Percentiles rank a stretch among this genome's conserved stretches.
phyloP scores from a whole-genome alignment of 1,140 invertebrate species.

The Aphelinus certus region DNA sequence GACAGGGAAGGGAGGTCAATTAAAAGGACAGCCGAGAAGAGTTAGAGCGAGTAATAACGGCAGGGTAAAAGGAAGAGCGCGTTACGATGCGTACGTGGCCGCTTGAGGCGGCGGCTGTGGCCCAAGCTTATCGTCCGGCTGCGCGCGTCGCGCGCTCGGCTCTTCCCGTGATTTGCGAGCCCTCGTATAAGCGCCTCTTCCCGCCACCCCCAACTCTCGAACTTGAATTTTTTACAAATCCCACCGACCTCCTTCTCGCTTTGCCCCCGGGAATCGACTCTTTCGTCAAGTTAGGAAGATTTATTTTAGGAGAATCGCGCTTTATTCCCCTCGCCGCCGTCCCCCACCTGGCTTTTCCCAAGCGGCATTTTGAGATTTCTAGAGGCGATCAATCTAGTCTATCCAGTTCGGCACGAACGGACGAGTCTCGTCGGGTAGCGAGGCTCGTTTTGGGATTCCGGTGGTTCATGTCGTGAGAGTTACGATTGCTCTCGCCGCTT shows the following conservation, averaged over 20 bases:
- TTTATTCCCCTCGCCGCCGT: too few relatives aligned
- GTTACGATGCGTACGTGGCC: constrained; percentile 33
- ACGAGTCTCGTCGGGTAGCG: too few relatives aligned
- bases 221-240: constrained; percentile 31
- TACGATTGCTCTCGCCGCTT: too few relatives aligned
- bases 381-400: too few relatives aligned
- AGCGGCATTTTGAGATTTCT: too few relatives aligned
- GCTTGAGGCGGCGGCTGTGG: constrained; percentile 31
- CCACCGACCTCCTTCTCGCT: background rate
- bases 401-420: too few relatives aligned
- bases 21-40: background rate
- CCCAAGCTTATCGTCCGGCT: constrained; percentile 21
- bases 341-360: too few relatives aligned
- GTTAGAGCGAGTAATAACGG: too few relatives aligned
- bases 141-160: background rate
- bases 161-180: constrained; percentile 18
- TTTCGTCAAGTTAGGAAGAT: background rate
- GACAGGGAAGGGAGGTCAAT: constrained; percentile 2
- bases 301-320: too few relatives aligned
- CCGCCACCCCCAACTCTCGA: background rate
- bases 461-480: too few relatives aligned
- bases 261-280: background rate
- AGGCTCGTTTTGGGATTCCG: too few relatives aligned
- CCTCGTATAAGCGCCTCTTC: background rate
- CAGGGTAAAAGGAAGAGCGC: constrained; percentile 1